A percentile compares a stretch with the other conserved stretches of the same genome.
Conservation (phyloP, 2,113 vertebrate species). For the Pseudorhombus dupliciocellatus region DNA sequence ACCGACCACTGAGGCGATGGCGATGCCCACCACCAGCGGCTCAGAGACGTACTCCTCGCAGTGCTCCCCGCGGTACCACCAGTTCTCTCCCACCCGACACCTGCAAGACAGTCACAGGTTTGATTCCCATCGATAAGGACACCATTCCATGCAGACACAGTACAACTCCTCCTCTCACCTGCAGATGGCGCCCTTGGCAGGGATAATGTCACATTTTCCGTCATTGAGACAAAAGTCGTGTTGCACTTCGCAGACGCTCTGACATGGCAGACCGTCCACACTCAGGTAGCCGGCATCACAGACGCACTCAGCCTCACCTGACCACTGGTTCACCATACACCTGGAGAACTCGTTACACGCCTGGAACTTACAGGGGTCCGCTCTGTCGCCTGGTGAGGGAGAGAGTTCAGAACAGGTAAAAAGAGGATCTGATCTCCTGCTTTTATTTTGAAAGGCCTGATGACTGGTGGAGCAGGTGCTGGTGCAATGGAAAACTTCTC, state of each 20-base stretch:
- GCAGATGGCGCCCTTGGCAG: conserved; percentile 93
- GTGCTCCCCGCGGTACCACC: conserved; percentile 96
- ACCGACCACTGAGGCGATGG: conserved; percentile 86
- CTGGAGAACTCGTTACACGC: conserved; percentile 93
- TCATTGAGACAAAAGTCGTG: conserved; percentile 93
- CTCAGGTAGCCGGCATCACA: conserved; percentile 91
- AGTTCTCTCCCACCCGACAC: conserved; percentile 94
- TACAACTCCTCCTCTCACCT: conserved; percentile 80
- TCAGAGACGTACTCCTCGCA: conserved; percentile 93
- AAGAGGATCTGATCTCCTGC: no score
- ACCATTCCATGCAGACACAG: not conserved
- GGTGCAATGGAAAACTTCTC: conserved; percentile 36
- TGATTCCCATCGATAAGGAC: not conserved
- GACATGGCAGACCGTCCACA: conserved; percentile 90
- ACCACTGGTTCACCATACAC: conserved; percentile 89
- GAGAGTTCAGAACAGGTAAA: not conserved
- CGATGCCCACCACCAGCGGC: conserved; percentile 88
- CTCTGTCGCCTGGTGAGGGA: conserved; percentile 85
- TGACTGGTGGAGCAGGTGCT: not conserved
- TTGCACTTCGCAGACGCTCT: conserved; percentile 90
- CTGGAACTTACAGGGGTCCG: conserved; percentile 96
- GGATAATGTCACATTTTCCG: conserved; percentile 93
- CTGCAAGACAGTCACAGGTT: conserved; percentile 65
- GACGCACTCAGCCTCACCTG: conserved; percentile 90
- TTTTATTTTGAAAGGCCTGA: no score